phyloP scores from a whole-genome alignment of 2,113 vertebrate species.

The Pitta sordida region DNA sequence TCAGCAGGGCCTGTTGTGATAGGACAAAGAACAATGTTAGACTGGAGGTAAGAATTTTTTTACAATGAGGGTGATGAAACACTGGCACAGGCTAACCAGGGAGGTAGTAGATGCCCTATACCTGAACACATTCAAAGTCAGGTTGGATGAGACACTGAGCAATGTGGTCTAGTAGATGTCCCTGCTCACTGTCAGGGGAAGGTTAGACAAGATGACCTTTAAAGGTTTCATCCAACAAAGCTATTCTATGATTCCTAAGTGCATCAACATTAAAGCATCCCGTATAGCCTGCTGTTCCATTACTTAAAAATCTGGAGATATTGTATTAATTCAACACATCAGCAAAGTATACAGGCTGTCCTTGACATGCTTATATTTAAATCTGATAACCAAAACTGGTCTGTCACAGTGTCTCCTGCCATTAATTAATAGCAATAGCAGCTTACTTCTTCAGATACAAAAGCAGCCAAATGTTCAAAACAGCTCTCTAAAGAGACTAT shows the following conservation, averaged over 20 bases:
- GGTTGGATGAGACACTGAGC: background rate
- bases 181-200: background rate
- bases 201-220: background rate
- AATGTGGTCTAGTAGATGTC: background rate
- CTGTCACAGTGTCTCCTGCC: background rate
- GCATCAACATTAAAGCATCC: background rate
- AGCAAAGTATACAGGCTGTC: background rate
- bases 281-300: background rate
- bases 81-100: background rate
- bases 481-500: background rate
- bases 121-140: background rate
- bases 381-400: background rate
- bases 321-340: background rate
- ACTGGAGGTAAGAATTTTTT: background rate
- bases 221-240: background rate
- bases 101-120: background rate
- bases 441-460: background rate
- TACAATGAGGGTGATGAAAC: background rate
- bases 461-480: background rate
- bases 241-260: background rate
- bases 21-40: background rate
- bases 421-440: background rate
- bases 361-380: background rate
- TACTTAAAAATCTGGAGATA: background rate
- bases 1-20: background rate